Evolutionary conservation across 2,797 vertebrate species (phyloP), one percentile per base, ranked within the genome.

Genomic region (Sphenopsis melanotis): DNA sequence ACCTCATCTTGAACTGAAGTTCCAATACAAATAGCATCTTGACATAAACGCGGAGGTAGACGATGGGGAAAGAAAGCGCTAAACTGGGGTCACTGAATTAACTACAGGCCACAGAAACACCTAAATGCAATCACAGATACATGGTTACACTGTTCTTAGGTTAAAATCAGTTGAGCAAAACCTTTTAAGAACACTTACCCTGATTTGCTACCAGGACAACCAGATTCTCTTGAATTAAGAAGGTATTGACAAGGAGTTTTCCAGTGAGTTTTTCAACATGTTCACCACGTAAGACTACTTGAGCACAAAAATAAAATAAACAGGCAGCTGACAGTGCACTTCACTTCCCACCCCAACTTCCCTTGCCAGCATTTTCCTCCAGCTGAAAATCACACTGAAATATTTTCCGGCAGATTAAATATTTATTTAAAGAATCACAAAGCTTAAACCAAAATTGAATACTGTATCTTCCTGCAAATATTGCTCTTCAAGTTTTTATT

Each of bases 81-180:
- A 17, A 50, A 50, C 49, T 50, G 26, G 49, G 15, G 26, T 50
- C 26, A 50, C 6, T 50, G 49, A 50, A 27, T 50, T 17, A 50
- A n/a, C 37, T 20, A 17, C 5, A 71, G 16, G 10, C 14, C 76
- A 26, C 0, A 75, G 23, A 46, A 44, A 16, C 9, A 56, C 27
- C 21, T 36, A 34, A 70, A 34, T 26, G 10, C 8, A 41, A 59
- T 50, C 37, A 29, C 4, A 49, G 12, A 27, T 22, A 26, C 0
- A 1, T 26, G 20, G 34, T 47, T 47, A 34, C 1, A 0, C 2
- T 9, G n/a, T 11, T 79, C 29, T 30, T 39, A 23, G 3, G 39
- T 50, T 74, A 49, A 63, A 22, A 41, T 20, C 34, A 29, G 17
- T 44, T 87, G 16, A 56, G 32, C 10, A 44, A 82, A 75, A 71